phyloP scores from a whole-genome alignment of 2,888 invertebrate species.

The Pollenia griseotomentosa region DNA sequence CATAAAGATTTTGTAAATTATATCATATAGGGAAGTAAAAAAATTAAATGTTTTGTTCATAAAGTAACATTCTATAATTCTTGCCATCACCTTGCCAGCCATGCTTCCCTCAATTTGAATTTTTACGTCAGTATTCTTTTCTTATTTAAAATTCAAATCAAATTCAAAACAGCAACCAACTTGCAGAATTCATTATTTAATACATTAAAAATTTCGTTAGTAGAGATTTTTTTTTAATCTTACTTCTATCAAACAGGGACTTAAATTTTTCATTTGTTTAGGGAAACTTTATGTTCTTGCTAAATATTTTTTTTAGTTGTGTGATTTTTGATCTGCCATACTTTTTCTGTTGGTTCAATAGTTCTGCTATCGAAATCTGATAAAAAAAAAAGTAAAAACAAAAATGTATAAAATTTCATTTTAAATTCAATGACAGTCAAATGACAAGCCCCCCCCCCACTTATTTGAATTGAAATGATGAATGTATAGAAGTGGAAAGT shows the following conservation, averaged over 20 bases:
- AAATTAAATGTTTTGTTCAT: too few relatives aligned
- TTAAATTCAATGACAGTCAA: slow-evolving; percentile 20
- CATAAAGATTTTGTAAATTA: too few relatives aligned
- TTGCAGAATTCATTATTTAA: background rate
- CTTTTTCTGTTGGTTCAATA: slow-evolving; percentile 13
- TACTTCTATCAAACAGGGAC: background rate
- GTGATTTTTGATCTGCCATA: background rate
- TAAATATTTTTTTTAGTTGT: background rate
- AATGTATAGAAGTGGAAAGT: slow-evolving; percentile 2
- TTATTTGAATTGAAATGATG: slow-evolving; percentile 7
- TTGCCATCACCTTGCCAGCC: too few relatives aligned
- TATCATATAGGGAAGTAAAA: too few relatives aligned
- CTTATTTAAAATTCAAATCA: background rate
- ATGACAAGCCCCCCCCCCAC: background rate
- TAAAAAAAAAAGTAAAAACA: background rate
- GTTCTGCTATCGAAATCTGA: background rate
- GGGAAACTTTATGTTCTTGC: background rate
- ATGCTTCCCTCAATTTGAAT: too few relatives aligned
- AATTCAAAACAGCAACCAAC: background rate
- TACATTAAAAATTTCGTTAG: background rate
- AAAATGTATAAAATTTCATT: slow-evolving; percentile 7
- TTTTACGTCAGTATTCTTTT: background rate
- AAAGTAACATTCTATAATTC: too few relatives aligned
- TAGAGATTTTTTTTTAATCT: background rate
- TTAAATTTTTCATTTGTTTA: background rate